These are phyloP conservation scores for Sialia sialis DNA, from an alignment of 2,113 vertebrate species.

Conservation along the genomic window DNA sequence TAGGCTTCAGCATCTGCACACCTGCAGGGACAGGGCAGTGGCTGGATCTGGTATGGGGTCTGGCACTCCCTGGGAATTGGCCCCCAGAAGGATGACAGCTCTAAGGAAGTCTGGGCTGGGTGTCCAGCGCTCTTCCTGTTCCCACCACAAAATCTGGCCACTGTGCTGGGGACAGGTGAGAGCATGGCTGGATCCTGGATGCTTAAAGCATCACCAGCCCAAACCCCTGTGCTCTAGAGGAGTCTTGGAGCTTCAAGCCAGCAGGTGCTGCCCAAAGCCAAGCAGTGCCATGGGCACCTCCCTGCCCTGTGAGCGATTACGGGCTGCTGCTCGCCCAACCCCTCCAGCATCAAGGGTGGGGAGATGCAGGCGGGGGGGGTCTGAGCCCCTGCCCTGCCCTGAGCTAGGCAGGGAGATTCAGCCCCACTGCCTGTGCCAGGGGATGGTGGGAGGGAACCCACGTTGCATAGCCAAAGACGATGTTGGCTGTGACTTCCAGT, in stretches of 20 bases:
- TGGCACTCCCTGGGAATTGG: not conserved
- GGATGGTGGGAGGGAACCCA: constrained; percentile 46
- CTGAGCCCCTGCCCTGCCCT: accelerated
- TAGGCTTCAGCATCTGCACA: constrained; percentile 84
- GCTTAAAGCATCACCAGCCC: not conserved
- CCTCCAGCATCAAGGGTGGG: accelerated
- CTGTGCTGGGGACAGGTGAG: accelerated
- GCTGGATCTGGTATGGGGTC: accelerated
- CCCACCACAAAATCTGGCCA: not conserved
- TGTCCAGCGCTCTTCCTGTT: not conserved
- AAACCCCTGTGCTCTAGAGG: not conserved
- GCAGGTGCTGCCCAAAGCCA: not conserved
- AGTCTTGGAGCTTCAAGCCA: not conserved
- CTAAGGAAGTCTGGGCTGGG: not conserved
- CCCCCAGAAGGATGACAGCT: accelerated
- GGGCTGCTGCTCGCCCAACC: accelerated
- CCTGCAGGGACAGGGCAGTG: not conserved
- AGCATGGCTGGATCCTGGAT: accelerated
- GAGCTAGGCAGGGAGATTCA: not conserved
- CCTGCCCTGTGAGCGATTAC: not conserved
- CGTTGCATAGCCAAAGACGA: constrained; percentile 88
- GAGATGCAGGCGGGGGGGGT: accelerated
- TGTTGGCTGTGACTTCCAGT: constrained; percentile 83
- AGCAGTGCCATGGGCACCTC: not conserved
- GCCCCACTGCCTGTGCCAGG: accelerated